phyloP scores from a whole-genome alignment of 2,113 vertebrate genomes.

The Peucedramus taeniatus region DNA sequence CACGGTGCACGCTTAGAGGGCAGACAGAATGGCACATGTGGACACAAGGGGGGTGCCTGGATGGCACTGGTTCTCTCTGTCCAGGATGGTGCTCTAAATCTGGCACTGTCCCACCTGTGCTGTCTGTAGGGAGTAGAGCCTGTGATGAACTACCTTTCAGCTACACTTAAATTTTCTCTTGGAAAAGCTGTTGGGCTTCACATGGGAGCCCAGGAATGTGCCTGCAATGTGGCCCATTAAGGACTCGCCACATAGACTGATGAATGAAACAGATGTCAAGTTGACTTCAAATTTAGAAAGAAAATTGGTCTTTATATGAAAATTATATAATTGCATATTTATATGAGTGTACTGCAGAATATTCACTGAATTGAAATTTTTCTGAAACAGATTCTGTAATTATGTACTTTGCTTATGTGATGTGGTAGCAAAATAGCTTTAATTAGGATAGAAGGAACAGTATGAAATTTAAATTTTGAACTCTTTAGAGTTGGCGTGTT shows the following conservation, averaged over 20 bases:
- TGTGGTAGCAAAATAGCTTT: neutral
- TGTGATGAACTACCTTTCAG: neutral
- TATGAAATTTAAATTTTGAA: neutral
- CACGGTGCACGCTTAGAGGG: rapidly evolving
- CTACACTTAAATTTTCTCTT: neutral
- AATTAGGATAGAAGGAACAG: neutral
- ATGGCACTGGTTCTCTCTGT: neutral
- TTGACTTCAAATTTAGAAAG: neutral
- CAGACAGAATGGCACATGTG: rapidly evolving
- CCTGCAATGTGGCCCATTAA: neutral
- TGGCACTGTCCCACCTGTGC: neutral
- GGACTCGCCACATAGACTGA: neutral
- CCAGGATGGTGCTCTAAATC: neutral
- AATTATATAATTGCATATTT: neutral
- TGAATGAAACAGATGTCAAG: neutral
- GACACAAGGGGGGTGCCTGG: neutral
- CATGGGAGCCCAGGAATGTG: neutral
- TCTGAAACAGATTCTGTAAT: neutral
- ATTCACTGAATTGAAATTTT: neutral
- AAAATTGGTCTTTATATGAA: neutral
- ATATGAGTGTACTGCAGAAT: neutral
- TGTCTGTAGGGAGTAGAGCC: neutral
- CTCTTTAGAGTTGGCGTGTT: neutral
- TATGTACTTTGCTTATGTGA: rapidly evolving
- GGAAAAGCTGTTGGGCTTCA: neutral